phyloP scores from a whole-genome alignment of 2,797 vertebrate genomes.

The Natrix natrix region DNA sequence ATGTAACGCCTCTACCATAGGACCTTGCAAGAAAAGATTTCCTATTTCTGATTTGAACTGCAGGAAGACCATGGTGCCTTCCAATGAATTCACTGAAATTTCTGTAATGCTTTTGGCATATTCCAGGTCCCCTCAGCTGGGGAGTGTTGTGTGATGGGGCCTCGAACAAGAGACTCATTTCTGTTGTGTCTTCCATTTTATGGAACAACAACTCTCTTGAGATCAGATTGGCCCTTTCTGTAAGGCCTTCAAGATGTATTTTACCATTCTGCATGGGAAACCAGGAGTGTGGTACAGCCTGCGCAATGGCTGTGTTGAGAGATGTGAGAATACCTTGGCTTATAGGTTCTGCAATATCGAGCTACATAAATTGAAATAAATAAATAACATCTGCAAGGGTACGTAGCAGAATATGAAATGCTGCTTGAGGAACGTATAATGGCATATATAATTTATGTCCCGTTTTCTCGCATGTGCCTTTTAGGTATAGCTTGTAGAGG shows the following conservation, averaged over 20 bases:
- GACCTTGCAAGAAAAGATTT: background rate
- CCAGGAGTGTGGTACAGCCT: background rate
- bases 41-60: background rate
- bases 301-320: background rate
- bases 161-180: background rate
- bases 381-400: background rate
- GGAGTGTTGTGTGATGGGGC: background rate
- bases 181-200: background rate
- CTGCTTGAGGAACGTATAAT: background rate
- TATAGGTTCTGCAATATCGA: background rate
- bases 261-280: background rate
- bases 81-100: background rate
- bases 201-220: background rate
- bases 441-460: background rate
- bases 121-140: background rate
- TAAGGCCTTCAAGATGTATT: background rate
- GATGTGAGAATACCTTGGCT: background rate
- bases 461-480: background rate
- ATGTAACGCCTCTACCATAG: background rate
- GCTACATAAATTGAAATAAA: background rate
- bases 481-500: background rate
- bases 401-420: background rate
- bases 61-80: background rate
- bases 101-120: background rate
- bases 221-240: background rate